Evolutionary conservation across 1,140 invertebrate genomes (phyloP), one percentile per base, ranked within the genome.

Genomic region (Brachionus angularis): DNA sequence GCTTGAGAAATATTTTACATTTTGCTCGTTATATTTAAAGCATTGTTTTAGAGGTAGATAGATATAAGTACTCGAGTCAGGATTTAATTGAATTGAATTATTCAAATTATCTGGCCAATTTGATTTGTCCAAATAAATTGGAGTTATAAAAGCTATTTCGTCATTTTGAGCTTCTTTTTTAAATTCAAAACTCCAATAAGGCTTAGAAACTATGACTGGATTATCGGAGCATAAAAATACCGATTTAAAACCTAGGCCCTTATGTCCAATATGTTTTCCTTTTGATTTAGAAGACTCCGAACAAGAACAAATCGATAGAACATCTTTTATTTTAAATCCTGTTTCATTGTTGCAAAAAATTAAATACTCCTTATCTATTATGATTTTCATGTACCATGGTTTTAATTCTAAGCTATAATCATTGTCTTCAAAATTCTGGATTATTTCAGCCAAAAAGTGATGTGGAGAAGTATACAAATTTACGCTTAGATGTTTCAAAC

Each of bases 241-340:
- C 3, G 31, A 39, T 29, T 64, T 64, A 47, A 64, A 64, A 16
- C 58, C 58, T 18, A 64, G 25, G 47, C 58, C 58, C 12, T 64
- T 64, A n/a, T 64, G 39, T 16, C 58, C 58, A 46, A 64, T 64
- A 18, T 64, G 58, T 46, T 64, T 47, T 14, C 42, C 39, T 64
- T 64, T 46, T 46, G 18, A n/a, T 46, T 64, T 64, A 8, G 42
- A 46, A 21, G 39, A 46, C 14, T 46, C 39, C 14, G 58, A 46
- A 31, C 39, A 64, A 21, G 39, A 46, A 31, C 58, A 64, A 18
- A 64, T 64, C 5, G 58, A 46, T 18, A 39, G 29, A 2, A 64
- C 21, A 47, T 64, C 58, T 46, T 46, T 46, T 0, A 42, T 3
- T 29, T 16, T 25, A 46, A 64, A 46, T n/a, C 58, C 58, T 46